Conservation (phyloP, 2,113 vertebrate genomes). For the Sylvicapra grimmia region DNA sequence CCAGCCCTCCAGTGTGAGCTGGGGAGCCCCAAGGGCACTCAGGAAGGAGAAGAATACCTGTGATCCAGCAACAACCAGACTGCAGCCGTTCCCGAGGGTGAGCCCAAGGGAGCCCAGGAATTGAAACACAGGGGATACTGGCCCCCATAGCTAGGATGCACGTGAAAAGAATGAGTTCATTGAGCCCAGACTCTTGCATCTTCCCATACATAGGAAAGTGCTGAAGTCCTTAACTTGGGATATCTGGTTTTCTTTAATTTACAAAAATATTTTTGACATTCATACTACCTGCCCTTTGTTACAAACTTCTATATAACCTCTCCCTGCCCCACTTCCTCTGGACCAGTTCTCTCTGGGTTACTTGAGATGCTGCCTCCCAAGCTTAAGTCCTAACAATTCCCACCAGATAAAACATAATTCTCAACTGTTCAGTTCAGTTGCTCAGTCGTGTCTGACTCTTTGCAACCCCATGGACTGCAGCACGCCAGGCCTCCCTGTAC, state of each 20-base stretch:
- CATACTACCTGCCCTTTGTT: background rate
- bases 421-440: background rate
- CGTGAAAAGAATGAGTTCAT: background rate
- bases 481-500: background rate
- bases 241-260: background rate
- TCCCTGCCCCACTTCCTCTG: background rate
- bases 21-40: background rate
- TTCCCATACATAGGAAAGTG: background rate
- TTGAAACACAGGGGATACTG: background rate
- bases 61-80: background rate
- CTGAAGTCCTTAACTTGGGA: background rate
- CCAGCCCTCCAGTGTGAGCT: background rate
- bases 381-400: background rate
- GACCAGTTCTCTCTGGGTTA: background rate
- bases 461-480: background rate
- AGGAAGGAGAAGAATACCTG: background rate
- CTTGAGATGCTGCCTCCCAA: background rate
- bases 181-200: background rate
- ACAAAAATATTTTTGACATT: background rate
- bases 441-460: background rate
- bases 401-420: background rate
- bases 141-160: background rate
- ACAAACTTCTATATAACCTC: background rate
- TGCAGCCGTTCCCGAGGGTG: accelerated
- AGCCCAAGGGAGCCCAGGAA: background rate